Conservation (phyloP, 2,797 vertebrate genomes). For the Babyrousa celebensis region DNA sequence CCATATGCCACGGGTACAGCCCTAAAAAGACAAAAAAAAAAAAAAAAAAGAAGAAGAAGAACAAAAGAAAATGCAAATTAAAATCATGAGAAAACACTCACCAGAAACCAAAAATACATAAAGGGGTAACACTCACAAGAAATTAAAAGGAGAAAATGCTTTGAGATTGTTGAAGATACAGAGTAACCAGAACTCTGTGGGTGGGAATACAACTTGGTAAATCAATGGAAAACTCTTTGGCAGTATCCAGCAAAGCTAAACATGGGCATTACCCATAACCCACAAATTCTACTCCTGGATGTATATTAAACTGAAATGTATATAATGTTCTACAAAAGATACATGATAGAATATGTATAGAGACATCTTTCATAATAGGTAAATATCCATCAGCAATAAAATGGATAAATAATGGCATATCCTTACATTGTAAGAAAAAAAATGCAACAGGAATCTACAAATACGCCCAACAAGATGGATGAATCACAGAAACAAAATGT, state of each 20-base stretch:
- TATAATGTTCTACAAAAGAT: neutral
- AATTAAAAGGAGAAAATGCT: neutral
- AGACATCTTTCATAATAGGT: neutral
- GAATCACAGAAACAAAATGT: neutral
- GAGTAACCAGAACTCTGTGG: neutral
- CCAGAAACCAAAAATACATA: neutral
- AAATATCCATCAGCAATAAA: neutral
- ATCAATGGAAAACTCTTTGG: neutral
- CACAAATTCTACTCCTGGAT: neutral
- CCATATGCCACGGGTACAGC: no score
- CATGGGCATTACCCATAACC: neutral
- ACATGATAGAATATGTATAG: neutral
- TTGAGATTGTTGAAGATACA: neutral
- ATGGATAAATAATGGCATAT: neutral
- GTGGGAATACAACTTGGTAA: neutral
- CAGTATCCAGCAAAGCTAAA: neutral
- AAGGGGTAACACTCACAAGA: conserved; percentile 13
- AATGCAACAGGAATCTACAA: neutral
- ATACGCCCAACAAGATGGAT: neutral
- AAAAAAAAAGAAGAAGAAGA: no score
- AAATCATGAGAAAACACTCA: neutral
- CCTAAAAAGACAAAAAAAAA: no score
- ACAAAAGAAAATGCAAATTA: neutral
- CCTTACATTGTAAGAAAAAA: neutral
- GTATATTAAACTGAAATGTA: neutral